phyloP scores from a whole-genome alignment of 1,140 invertebrate genomes.

The Diprion similis region DNA sequence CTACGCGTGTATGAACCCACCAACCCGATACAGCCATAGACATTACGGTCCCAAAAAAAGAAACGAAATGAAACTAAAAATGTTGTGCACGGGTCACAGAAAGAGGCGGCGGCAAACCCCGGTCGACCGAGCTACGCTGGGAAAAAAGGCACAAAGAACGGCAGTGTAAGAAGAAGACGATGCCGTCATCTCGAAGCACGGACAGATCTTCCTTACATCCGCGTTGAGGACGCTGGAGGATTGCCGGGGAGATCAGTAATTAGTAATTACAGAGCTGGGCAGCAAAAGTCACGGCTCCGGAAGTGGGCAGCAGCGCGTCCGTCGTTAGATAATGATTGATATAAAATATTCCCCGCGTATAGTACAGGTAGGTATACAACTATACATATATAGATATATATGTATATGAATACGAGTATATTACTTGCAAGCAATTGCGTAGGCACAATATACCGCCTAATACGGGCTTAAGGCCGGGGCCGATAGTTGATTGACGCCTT shows the following conservation, averaged over 20 bases:
- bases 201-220: not conserved
- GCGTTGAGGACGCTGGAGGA: not conserved
- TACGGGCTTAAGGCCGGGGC: not conserved
- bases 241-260: conserved; percentile 6
- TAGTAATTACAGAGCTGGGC: conserved; percentile 15
- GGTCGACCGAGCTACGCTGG: not conserved
- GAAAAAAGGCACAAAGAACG: not conserved
- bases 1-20: too few relatives aligned
- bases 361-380: not conserved
- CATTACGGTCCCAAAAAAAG: not conserved
- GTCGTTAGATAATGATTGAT: conserved; percentile 12
- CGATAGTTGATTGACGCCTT: conserved; percentile 1
- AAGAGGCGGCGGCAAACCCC: not conserved
- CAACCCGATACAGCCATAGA: not conserved
- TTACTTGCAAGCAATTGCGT: too few relatives aligned
- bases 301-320: conserved; percentile 1
- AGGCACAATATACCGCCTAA: not conserved
- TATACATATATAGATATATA: too few relatives aligned
- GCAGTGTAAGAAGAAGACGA: not conserved
- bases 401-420: too few relatives aligned
- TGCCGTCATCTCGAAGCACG: not conserved
- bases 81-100: not conserved
- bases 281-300: conserved; percentile 19
- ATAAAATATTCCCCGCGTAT: not conserved
- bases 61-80: not conserved